Conservation (phyloP, 2,113 vertebrate genomes). For the Chloropsis hardwickii region DNA sequence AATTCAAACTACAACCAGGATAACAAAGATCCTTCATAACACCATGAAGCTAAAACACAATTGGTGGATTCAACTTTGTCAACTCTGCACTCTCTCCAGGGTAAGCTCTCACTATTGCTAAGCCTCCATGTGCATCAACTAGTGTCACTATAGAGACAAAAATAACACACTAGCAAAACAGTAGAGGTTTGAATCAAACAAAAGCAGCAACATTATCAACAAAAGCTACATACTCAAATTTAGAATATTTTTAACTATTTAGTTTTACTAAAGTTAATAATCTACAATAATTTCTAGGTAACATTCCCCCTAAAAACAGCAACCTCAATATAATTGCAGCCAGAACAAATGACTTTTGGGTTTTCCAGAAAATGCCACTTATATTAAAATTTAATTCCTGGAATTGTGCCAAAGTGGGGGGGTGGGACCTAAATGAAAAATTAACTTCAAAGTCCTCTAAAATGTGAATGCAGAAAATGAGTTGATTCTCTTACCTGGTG, state of each 20-base stretch:
- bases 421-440: background rate
- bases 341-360: background rate
- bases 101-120: background rate
- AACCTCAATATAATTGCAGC: background rate
- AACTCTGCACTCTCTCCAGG: background rate
- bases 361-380: background rate
- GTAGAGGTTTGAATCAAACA: background rate
- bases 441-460: background rate
- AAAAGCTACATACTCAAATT: background rate
- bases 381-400: background rate
- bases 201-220: background rate
- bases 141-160: constrained; percentile 30
- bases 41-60: background rate
- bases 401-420: background rate
- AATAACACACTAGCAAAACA: background rate
- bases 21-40: background rate
- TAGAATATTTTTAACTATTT: background rate
- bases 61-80: background rate
- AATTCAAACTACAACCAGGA: background rate
- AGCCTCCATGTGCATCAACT: constrained; percentile 20
- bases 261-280: background rate
- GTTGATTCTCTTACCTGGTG: constrained; percentile 71
- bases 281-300: background rate
- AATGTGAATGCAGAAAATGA: background rate
- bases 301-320: background rate